Conservation (phyloP, 2,888 invertebrate genomes). For the Anthrax anthrax region DNA sequence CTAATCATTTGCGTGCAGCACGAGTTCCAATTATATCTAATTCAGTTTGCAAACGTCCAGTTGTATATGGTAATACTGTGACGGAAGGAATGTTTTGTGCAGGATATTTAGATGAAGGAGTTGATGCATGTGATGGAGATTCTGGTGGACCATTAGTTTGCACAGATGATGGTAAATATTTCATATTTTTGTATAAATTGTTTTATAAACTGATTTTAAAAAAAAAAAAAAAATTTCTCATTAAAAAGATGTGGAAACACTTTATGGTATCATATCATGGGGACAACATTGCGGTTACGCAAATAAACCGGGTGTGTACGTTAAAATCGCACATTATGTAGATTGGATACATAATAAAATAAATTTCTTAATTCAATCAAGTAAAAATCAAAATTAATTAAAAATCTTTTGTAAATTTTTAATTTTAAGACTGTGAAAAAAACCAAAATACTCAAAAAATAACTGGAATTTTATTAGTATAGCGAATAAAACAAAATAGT, state of each 20-base stretch:
- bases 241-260: constrained; percentile 42
- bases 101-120: constrained; percentile 57
- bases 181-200: neutral
- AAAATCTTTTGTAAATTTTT: neutral
- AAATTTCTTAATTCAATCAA: constrained; percentile 20
- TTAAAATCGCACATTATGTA: constrained; percentile 47
- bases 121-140: constrained; percentile 72
- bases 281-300: constrained; percentile 59
- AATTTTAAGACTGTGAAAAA: neutral
- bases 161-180: constrained; percentile 38
- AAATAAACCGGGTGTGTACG: constrained; percentile 63
- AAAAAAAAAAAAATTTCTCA: neutral
- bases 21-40: constrained; percentile 51
- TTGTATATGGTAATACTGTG: constrained; percentile 51
- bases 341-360: constrained; percentile 52
- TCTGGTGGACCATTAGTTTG: constrained; percentile 75
- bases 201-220: neutral
- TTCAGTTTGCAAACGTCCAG: constrained; percentile 46
- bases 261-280: constrained; percentile 64
- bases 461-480: too few relatives aligned
- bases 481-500: too few relatives aligned
- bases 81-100: constrained; percentile 68
- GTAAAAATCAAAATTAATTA: neutral
- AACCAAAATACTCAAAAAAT: neutral
- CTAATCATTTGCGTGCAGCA: constrained; percentile 49